These are phyloP conservation scores for Plectropomus leopardus DNA, from an alignment of 2,113 vertebrate genomes.

Conservation along the genomic window DNA sequence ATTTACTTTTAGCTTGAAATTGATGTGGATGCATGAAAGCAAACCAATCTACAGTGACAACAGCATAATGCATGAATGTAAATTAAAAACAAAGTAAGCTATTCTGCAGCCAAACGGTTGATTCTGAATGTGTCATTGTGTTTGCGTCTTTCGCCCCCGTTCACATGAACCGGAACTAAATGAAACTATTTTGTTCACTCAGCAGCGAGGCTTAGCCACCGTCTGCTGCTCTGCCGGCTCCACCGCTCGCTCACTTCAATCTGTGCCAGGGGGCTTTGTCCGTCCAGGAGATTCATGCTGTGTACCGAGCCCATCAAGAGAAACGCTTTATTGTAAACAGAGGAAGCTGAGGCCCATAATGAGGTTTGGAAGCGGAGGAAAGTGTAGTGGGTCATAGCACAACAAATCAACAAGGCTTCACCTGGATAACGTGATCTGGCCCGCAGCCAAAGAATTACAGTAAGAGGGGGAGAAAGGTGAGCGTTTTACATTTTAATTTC, in stretches of 20 bases:
- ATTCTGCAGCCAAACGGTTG: conserved; percentile 11
- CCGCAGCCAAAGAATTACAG: conserved; percentile 21
- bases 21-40: background rate
- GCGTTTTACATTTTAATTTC: background rate
- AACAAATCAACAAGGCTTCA: conserved; percentile 47
- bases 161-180: conserved; percentile 61
- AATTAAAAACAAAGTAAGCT: conserved; percentile 38
- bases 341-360: conserved; percentile 49
- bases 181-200: conserved; percentile 64
- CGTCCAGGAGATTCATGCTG: conserved; percentile 56
- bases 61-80: background rate
- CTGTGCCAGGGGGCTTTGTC: conserved; percentile 66
- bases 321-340: conserved; percentile 48
- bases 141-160: conserved; percentile 33
- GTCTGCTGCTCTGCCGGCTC: conserved; percentile 61
- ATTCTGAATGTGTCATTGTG: conserved; percentile 54
- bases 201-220: conserved; percentile 61
- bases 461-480: conserved; percentile 2
- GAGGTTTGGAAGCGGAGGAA: conserved; percentile 54
- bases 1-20: background rate
- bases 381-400: conserved; percentile 51
- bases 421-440: conserved; percentile 14
- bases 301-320: conserved; percentile 49
- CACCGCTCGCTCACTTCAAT: conserved; percentile 42
- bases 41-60: background rate